phyloP scores from a whole-genome alignment of 1,140 invertebrate species.

The Glossosoma conforme region DNA sequence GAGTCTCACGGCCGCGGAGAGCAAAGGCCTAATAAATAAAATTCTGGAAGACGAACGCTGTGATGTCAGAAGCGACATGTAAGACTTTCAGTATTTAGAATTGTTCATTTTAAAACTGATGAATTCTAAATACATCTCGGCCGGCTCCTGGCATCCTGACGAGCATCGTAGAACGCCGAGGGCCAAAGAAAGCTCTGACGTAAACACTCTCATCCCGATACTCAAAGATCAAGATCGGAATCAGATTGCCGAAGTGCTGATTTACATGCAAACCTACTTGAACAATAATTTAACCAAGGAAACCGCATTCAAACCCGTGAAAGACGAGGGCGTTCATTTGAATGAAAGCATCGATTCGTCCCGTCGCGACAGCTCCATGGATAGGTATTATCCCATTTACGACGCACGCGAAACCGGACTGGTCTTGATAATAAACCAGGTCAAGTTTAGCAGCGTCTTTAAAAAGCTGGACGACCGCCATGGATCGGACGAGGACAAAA shows the following conservation, averaged over 20 bases:
- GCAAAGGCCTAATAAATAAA: constrained; percentile 6
- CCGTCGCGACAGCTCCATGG: neutral
- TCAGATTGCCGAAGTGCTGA: neutral
- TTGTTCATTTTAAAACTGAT: constrained; percentile 22
- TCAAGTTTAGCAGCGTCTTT: constrained; percentile 1
- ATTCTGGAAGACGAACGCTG: constrained; percentile 2
- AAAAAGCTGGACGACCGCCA: neutral
- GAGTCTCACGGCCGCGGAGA: constrained; percentile 2
- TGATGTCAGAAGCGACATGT: neutral
- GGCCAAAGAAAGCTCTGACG: neutral
- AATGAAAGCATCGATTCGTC: neutral
- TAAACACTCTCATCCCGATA: neutral
- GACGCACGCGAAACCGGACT: neutral
- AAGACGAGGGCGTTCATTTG: neutral
- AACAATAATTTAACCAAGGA: neutral
- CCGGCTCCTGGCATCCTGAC: constrained; percentile 8
- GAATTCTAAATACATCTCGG: constrained; percentile 3
- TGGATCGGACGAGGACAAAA: constrained; percentile 9
- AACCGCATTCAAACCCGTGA: neutral
- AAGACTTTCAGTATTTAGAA: constrained; percentile 15
- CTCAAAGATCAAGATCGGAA: neutral
- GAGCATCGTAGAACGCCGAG: neutral
- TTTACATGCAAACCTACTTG: neutral
- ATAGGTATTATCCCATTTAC: neutral
- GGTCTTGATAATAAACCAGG: constrained; percentile 12